These are phyloP conservation scores for Callyntrura guangdongensis DNA, from an alignment of 2,888 invertebrate species.

Conservation along the genomic window DNA sequence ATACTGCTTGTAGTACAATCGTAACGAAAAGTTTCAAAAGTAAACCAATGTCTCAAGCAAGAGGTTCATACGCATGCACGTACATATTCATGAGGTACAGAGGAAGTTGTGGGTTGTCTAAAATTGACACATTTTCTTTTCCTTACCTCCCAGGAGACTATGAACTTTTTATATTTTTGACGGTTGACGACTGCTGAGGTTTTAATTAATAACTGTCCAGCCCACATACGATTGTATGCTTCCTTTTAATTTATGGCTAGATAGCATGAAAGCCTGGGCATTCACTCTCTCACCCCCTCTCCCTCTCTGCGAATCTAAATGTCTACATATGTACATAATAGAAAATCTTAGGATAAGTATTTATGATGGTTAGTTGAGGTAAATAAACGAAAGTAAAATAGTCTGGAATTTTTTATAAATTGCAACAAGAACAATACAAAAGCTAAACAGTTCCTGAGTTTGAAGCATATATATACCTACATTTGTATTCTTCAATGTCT, in stretches of 20 bases:
- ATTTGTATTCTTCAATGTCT: slow-evolving; percentile 7
- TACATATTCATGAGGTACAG: neutral
- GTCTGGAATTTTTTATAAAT: neutral
- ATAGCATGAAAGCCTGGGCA: slow-evolving; percentile 68
- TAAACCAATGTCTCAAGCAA: neutral
- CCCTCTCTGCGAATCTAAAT: too few relatives aligned
- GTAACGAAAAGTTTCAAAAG: neutral
- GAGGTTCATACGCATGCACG: too few relatives aligned
- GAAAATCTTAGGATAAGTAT: neutral
- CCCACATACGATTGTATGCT: slow-evolving; percentile 10
- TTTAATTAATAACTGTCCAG: slow-evolving; percentile 80
- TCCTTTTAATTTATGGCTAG: slow-evolving; percentile 77
- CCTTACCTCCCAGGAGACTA: slow-evolving; percentile 54
- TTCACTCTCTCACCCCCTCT: neutral
- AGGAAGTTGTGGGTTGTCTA: slow-evolving; percentile 57
- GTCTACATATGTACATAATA: neutral
- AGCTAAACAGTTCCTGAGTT: neutral
- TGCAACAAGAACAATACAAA: slow-evolving; percentile 9
- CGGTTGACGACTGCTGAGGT: slow-evolving; percentile 78
- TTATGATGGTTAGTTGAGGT: neutral
- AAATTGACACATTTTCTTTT: slow-evolving; percentile 74
- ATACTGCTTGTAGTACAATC: neutral
- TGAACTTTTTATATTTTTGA: slow-evolving; percentile 63
- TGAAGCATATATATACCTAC: neutral
- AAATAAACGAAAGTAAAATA: neutral